These are phyloP conservation scores for Tachuris rubrigastra DNA, from an alignment of 2,113 vertebrate species.

Conservation along the genomic window DNA sequence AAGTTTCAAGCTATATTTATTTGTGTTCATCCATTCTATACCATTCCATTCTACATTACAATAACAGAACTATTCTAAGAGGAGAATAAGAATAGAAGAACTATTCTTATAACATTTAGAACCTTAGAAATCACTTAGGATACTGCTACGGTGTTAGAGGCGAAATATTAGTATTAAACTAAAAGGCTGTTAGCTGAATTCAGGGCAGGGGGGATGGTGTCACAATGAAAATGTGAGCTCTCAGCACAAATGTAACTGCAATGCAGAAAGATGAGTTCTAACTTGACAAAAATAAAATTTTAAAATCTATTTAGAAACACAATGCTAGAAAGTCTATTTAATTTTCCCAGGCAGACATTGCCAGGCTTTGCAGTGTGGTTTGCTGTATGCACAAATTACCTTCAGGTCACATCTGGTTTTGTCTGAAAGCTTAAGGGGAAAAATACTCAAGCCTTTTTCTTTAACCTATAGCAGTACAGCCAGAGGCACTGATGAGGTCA, in stretches of 20 bases:
- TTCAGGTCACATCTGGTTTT: constrained; percentile 50
- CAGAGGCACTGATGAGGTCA: constrained; percentile 49
- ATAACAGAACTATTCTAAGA: not conserved
- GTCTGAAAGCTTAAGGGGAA: constrained; percentile 34
- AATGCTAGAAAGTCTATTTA: not conserved
- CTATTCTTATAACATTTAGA: not conserved
- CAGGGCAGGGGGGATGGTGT: rapidly evolving
- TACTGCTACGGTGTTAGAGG: not conserved
- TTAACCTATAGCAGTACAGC: constrained; percentile 30
- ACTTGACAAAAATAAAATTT: not conserved
- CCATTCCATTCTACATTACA: not conserved
- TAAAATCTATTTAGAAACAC: constrained; percentile 15
- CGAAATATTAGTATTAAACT: not conserved
- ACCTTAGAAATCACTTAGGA: not conserved
- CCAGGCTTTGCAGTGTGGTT: not conserved
- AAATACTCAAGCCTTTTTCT: constrained; percentile 10
- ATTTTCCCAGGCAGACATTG: not conserved
- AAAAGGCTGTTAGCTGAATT: not conserved
- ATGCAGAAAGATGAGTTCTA: not conserved
- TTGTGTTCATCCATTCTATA: not conserved
- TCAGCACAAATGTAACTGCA: not conserved
- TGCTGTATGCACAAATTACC: not conserved
- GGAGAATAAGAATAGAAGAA: not conserved
- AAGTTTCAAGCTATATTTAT: not conserved
- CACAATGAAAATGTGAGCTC: not conserved